phyloP scores from a whole-genome alignment of 1,140 invertebrate genomes.

The Phymastichus coffea region DNA sequence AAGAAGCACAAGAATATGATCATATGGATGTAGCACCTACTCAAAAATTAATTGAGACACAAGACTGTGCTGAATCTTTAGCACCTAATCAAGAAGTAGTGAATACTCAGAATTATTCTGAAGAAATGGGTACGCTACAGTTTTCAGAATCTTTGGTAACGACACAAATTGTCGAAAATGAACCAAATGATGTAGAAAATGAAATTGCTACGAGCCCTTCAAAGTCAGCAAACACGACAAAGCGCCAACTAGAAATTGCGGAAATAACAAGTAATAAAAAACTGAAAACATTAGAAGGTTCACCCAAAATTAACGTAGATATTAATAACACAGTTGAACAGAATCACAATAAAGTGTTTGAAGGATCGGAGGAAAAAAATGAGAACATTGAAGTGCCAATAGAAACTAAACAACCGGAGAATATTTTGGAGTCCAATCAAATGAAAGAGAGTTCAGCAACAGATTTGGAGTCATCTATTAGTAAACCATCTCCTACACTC shows the following conservation, averaged over 20 bases:
- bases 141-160: neutral
- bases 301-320: conserved; percentile 4
- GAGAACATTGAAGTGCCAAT: conserved; percentile 10
- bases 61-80: neutral
- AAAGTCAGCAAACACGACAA: neutral
- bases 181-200: neutral
- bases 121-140: neutral
- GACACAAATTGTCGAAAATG: neutral
- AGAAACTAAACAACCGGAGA: conserved; percentile 36
- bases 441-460: neutral
- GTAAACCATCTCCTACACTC: conserved; percentile 11
- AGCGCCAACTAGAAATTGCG: neutral
- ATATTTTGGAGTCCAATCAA: conserved; percentile 36
- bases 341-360: conserved; percentile 40
- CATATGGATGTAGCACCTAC: conserved; percentile 11
- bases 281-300: neutral
- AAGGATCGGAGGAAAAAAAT: conserved; percentile 14
- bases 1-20: neutral
- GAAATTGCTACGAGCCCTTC: neutral
- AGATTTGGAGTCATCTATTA: neutral
- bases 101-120: neutral
- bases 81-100: neutral
- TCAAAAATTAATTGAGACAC: conserved; percentile 12
- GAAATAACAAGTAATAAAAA: conserved; percentile 5
- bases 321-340: conserved; percentile 33